phyloP scores from a whole-genome alignment of 2,797 vertebrate genomes.

The Acridotheres tristis region DNA sequence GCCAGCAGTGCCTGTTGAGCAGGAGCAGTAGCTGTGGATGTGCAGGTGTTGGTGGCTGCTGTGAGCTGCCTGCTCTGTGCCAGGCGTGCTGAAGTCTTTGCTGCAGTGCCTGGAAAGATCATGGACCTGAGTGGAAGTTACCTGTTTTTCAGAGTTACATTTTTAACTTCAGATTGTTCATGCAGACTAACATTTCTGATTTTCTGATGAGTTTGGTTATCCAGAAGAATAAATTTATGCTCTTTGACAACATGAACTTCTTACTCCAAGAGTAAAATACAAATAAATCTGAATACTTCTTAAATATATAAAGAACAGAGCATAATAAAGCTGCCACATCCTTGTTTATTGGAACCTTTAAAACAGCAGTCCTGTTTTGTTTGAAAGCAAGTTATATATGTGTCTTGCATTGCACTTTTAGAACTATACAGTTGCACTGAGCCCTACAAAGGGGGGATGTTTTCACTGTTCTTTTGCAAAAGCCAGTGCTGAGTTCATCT shows the following conservation, averaged over 20 bases:
- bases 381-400: rapidly evolving
- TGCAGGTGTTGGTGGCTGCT: background rate
- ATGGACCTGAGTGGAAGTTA: too few relatives aligned
- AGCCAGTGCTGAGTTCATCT: background rate
- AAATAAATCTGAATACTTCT: background rate
- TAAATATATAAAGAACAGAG: background rate
- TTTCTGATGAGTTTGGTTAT: background rate
- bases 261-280: background rate
- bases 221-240: background rate
- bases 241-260: background rate
- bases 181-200: background rate
- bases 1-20: too few relatives aligned
- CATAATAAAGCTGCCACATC: background rate
- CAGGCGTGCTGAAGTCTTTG: background rate
- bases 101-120: background rate
- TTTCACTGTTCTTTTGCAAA: background rate
- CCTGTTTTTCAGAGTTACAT: background rate
- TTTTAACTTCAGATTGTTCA: background rate
- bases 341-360: background rate
- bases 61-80: background rate
- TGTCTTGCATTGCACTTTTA: background rate
- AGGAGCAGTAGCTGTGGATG: too few relatives aligned
- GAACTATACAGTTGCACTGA: rapidly evolving
- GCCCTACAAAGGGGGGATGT: background rate
- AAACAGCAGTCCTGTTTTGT: background rate